Conservation (phyloP, 2,113 vertebrate species). For the Coptodon rendalli region DNA sequence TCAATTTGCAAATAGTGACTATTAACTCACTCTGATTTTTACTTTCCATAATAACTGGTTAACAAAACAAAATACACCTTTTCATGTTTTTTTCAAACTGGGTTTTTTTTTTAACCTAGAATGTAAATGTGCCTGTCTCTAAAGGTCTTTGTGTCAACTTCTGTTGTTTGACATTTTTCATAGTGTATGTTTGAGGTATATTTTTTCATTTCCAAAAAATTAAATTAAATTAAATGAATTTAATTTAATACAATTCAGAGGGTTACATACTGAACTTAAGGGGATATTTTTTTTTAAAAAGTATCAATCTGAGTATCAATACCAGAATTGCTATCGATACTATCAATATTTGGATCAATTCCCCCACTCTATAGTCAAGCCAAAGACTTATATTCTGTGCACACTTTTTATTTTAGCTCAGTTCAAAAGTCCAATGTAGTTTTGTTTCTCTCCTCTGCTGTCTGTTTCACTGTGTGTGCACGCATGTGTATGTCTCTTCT, state of each 20-base stretch:
- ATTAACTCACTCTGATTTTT: neutral
- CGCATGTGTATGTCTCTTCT: neutral
- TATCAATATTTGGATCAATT: neutral
- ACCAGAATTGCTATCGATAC: neutral
- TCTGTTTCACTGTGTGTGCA: neutral
- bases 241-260: neutral
- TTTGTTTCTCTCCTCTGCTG: neutral
- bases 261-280: neutral
- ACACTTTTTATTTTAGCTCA: neutral
- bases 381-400: neutral
- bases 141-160: neutral
- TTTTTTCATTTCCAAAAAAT: neutral
- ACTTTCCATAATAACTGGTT: neutral
- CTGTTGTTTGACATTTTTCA: neutral
- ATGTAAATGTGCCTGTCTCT: neutral
- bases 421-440: neutral
- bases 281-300: accelerated
- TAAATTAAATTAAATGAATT: neutral
- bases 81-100: neutral
- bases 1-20: neutral
- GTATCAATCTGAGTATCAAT: neutral
- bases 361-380: neutral
- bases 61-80: neutral
- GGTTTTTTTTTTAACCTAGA: neutral
- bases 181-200: neutral